Base-by-base conservation (phyloP, 2,797 vertebrate species). In the Schizothorax lantsangensis region DNA sequence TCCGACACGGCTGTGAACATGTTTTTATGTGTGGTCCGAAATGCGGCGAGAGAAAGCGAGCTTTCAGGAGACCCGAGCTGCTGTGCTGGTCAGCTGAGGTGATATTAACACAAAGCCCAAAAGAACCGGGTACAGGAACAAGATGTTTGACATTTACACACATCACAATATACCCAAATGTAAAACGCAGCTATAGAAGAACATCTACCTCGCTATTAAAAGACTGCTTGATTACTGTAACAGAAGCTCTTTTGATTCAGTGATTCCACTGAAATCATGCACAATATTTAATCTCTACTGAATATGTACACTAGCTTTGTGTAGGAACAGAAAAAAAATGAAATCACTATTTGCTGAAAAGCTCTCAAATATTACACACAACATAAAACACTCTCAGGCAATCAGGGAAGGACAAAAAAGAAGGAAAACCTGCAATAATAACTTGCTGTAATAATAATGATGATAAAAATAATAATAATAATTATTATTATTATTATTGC, bases 1-100 rank as follows among this genome's bases (percentile, higher is more conserved):
- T 88, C 84, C 43, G 54, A 85, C 52, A 57, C 21, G 43, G 43
- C 26, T 82, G 19, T 45, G 36, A 83, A 59, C 80, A 77, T 75
- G 80, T 83, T 78, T 86, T 83, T 75, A 78, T 78, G 80, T 80
- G 84, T 74, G 87, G 84, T 83, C 84, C 84, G 43, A 57, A 88
- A 88, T 21, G 68, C 19, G 12, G 30, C 8, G 40, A 59, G 54
- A n/a, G n/a, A 81, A 47, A 66, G 40, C 9, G 17, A 74, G 69
- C 40, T 81, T 40, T 81, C 79, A 64, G 59, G 15, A 68, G 62
- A 45, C 17, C n/a, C 1, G 79, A 26, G 54, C 12, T 38, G 33
- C 52, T 59, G 75, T 40, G 77, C 52, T 79, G 38, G 77, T 59
- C 77, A 79, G 36, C 36, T 40, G 77, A 43, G 54, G 54, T 62